Conservation (phyloP, 2,888 invertebrate genomes). For the Pollenia griseotomentosa region DNA sequence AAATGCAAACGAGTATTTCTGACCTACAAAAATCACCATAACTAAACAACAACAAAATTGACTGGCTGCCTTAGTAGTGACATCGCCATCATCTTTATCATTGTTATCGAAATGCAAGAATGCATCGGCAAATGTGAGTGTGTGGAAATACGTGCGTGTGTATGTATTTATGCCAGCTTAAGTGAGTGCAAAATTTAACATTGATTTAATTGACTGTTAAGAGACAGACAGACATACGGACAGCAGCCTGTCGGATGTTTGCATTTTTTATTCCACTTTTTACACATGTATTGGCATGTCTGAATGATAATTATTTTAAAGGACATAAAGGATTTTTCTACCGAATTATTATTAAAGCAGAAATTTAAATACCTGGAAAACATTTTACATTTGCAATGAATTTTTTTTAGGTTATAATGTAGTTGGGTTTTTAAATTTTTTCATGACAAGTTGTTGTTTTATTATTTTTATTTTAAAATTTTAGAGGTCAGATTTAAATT, state of each 20-base stretch:
- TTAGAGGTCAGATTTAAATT: too few relatives aligned
- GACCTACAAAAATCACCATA: constrained; percentile 62
- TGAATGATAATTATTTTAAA: constrained; percentile 9
- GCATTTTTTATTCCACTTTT: not conserved
- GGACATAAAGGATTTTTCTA: constrained; percentile 31
- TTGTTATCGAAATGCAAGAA: constrained; percentile 10
- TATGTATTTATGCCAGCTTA: constrained; percentile 16
- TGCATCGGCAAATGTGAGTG: constrained; percentile 8
- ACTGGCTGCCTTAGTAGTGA: not conserved
- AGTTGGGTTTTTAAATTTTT: not conserved
- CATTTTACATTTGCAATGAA: too few relatives aligned
- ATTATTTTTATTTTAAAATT: too few relatives aligned
- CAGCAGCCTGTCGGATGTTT: constrained; percentile 24
- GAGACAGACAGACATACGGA: constrained; percentile 23
- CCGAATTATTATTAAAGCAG: not conserved
- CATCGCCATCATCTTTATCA: constrained; percentile 20
- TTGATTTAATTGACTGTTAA: constrained; percentile 67
- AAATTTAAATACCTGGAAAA: not conserved
- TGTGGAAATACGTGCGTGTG: constrained; percentile 48
- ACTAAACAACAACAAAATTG: constrained; percentile 28
- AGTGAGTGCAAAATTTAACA: constrained; percentile 36
- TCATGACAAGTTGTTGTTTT: not conserved
- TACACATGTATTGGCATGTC: not conserved
- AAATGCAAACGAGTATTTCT: constrained; percentile 32
- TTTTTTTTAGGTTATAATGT: too few relatives aligned